These are phyloP conservation scores for Heliconius melpomene DNA, from an alignment of 1,140 invertebrate species.

Conservation along the genomic window DNA sequence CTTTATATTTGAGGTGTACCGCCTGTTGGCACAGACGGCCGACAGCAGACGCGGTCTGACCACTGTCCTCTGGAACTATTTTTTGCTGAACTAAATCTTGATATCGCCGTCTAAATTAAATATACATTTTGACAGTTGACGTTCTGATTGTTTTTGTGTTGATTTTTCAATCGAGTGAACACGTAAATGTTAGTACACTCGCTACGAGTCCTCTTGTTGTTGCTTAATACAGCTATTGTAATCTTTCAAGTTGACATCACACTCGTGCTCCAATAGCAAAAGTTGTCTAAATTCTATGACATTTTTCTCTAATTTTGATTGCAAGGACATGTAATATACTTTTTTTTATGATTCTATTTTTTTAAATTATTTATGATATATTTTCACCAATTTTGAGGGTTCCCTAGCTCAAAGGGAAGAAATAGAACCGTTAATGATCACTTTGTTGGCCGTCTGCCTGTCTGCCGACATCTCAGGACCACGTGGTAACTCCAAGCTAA, in stretches of 20 bases:
- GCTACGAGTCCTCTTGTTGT: not conserved
- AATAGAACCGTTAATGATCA: no score
- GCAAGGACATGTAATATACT: no score
- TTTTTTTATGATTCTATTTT: no score
- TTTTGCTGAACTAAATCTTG: conserved; percentile 5
- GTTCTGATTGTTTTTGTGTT: not conserved
- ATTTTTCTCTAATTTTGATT: no score
- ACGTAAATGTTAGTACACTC: not conserved
- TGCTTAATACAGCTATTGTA: not conserved
- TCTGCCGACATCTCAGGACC: no score
- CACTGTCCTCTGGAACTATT: not conserved
- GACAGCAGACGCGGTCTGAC: not conserved
- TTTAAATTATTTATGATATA: not conserved
- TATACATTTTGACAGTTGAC: conserved; percentile 7
- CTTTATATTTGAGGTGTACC: no score
- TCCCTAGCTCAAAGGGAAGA: not conserved
- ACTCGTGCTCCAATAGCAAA: no score
- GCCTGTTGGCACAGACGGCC: not conserved
- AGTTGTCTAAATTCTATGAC: no score
- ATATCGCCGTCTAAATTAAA: conserved; percentile 2
- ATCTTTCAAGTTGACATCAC: not conserved
- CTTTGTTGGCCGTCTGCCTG: no score
- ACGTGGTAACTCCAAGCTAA: no score
- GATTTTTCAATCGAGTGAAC: not conserved
- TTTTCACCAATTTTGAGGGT: not conserved